phyloP scores from a whole-genome alignment of 2,113 vertebrate species.

The Sciurus niger region DNA sequence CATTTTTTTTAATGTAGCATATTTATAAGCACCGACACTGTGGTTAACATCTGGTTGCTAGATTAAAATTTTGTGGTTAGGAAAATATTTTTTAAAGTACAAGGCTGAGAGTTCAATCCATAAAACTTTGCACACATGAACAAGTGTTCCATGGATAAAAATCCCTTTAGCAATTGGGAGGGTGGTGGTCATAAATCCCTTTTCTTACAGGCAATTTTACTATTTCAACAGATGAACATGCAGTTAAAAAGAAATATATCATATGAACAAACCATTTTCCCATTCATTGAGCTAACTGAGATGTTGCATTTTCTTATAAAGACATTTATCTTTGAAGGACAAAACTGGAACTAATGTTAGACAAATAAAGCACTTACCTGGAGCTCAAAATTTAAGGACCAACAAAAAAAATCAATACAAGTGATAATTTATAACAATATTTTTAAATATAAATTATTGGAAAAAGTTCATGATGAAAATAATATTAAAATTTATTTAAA shows the following conservation, averaged over 20 bases:
- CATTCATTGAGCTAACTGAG: constrained; percentile 33
- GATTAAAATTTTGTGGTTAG: constrained; percentile 76
- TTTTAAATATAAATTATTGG: neutral
- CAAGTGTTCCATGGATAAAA: constrained; percentile 63
- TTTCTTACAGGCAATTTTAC: constrained; percentile 37
- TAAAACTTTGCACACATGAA: constrained; percentile 63
- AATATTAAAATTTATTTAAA: neutral
- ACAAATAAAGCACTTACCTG: neutral
- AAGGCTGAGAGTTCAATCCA: constrained; percentile 62
- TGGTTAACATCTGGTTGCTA: constrained; percentile 74
- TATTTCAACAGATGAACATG: constrained; percentile 35
- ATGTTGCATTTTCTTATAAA: constrained; percentile 37
- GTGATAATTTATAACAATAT: neutral
- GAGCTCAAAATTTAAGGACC: neutral
- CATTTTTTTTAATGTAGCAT: neutral
- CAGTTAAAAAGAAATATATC: constrained; percentile 29
- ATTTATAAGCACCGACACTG: constrained; percentile 9
- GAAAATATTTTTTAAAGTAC: constrained; percentile 74
- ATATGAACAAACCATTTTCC: constrained; percentile 43
- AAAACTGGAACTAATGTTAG: neutral
- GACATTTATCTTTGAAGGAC: constrained; percentile 7
- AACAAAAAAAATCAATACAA: neutral
- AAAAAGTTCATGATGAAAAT: neutral
- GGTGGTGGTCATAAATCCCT: constrained; percentile 24
- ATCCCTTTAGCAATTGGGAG: constrained; percentile 11